These are phyloP conservation scores for Opisthograptis luteolata DNA, from an alignment of 2,888 invertebrate genomes.

Conservation along the genomic window DNA sequence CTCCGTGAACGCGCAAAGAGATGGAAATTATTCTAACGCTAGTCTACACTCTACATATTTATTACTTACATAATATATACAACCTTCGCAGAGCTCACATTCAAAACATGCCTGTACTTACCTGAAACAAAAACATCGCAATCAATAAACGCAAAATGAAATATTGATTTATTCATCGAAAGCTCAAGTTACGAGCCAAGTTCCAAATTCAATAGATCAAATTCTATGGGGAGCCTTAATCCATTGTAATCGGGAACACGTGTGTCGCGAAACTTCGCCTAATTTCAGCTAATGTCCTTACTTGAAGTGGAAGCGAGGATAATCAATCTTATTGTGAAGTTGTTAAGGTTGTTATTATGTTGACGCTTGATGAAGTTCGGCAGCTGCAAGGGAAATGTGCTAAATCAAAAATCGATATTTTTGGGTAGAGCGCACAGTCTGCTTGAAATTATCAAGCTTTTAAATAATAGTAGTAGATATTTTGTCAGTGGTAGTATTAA, in stretches of 20 bases:
- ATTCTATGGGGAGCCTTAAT: conserved; percentile 55
- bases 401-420: conserved; percentile 50
- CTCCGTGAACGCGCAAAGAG: too few relatives aligned
- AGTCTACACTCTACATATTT: too few relatives aligned
- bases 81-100: background rate
- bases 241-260: conserved; percentile 67
- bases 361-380: conserved; percentile 3
- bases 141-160: conserved; percentile 41
- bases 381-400: conserved; percentile 39
- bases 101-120: conserved; percentile 51
- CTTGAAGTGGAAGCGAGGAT: conserved; percentile 30
- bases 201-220: conserved; percentile 58
- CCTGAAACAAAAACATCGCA: conserved; percentile 69
- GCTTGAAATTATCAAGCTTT: conserved; percentile 7
- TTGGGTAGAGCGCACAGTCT: conserved; percentile 14
- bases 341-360: conserved; percentile 33
- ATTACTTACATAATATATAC: too few relatives aligned
- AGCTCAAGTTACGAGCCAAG: conserved; percentile 45
- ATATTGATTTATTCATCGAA: conserved; percentile 42
- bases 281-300: conserved; percentile 55
- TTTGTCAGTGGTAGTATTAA: background rate
- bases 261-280: conserved; percentile 63
- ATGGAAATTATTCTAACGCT: too few relatives aligned
- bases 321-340: conserved; percentile 40
- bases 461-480: background rate